These are phyloP conservation scores for Diarsia dahlii DNA, from an alignment of 2,888 invertebrate species.

Conservation along the genomic window DNA sequence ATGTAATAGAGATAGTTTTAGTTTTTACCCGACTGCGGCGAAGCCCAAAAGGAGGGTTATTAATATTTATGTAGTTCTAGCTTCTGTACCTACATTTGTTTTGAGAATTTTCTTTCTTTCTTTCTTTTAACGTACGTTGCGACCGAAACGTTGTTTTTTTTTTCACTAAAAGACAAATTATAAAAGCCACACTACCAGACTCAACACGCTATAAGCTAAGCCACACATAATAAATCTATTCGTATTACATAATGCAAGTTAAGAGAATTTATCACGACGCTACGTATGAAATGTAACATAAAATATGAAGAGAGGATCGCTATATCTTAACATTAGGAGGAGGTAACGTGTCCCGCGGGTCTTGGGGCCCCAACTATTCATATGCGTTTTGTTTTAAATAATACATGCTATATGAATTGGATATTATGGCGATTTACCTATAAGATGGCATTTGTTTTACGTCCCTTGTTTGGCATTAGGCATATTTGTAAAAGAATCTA, in stretches of 20 bases:
- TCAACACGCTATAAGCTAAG: slow-evolving; percentile 16
- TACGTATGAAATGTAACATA: slow-evolving; percentile 65
- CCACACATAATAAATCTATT: slow-evolving; percentile 33
- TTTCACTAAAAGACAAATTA: neutral
- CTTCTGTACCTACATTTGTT: no score
- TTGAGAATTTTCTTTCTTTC: no score
- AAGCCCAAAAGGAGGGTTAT: no score
- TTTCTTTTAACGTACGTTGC: no score
- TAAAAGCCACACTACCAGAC: neutral
- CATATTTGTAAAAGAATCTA: neutral
- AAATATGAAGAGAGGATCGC: slow-evolving; percentile 73
- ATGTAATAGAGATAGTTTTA: no score
- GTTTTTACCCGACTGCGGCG: no score
- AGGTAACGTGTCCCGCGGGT: slow-evolving; percentile 57
- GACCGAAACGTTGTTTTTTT: no score
- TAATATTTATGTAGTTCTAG: no score
- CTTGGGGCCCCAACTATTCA: slow-evolving; percentile 59
- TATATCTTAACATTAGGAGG: slow-evolving; percentile 65
- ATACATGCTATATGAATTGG: slow-evolving; percentile 66
- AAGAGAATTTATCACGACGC: slow-evolving; percentile 66
- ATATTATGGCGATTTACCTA: slow-evolving; percentile 8
- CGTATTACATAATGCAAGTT: slow-evolving; percentile 62
- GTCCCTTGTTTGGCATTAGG: neutral
- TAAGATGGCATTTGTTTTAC: neutral
- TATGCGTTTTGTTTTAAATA: slow-evolving; percentile 72